Percentiles rank a stretch among this genome's conserved stretches.
phyloP scores from a whole-genome alignment of 2,113 vertebrate species.

The Bubo bubo region DNA sequence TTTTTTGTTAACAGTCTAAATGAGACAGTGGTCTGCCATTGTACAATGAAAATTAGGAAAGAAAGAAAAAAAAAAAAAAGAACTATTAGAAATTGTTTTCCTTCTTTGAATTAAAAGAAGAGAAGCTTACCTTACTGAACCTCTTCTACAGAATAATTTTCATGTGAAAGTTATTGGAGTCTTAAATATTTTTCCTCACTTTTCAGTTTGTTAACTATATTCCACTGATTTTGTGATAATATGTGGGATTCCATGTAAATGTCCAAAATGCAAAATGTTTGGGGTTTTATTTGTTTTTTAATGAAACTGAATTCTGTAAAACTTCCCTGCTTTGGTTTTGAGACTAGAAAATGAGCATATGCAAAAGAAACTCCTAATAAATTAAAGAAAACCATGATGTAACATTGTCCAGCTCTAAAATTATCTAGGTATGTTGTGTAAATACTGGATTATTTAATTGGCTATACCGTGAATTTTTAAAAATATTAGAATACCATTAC shows the following conservation, averaged over 20 bases:
- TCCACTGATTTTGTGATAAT: background rate
- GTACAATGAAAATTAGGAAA: background rate
- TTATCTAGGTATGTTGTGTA: background rate
- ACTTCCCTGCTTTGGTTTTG: background rate
- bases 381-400: background rate
- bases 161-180: background rate
- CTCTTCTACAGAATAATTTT: background rate
- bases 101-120: background rate
- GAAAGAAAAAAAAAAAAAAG: background rate
- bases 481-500: background rate
- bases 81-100: background rate
- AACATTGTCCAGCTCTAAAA: background rate
- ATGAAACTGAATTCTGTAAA: background rate
- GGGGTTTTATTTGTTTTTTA: background rate
- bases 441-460: background rate
- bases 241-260: background rate
- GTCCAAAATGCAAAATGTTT: background rate
- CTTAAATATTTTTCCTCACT: background rate
- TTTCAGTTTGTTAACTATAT: background rate
- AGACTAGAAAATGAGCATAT: background rate
- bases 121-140: background rate
- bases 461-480: background rate
- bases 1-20: slow-evolving; percentile 6
- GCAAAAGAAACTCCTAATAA: background rate
- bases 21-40: background rate